A percentile compares a stretch with the other conserved stretches of the same genome.
Evolutionary conservation across 2,113 vertebrate genomes (phyloP).

Genomic region (Ailuropoda melanoleuca): DNA sequence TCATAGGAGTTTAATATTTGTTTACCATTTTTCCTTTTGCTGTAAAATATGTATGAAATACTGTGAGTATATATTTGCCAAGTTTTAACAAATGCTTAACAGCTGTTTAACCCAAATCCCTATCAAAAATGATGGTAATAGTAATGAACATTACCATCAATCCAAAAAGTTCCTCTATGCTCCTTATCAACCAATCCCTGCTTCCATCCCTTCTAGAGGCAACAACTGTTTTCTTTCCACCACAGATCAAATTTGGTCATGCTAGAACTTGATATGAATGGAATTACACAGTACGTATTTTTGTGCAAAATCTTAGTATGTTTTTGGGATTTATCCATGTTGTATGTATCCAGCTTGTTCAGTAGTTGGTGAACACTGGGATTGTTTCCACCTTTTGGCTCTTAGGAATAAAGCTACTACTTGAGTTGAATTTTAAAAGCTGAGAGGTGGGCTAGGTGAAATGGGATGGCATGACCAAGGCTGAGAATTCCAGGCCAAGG

Average conservation of each 20-base stretch:
- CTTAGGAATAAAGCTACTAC: neutral
- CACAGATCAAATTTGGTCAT: neutral
- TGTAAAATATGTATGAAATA: neutral
- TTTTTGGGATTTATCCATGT: neutral
- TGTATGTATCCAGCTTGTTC: neutral
- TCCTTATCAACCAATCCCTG: neutral
- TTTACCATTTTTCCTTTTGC: neutral
- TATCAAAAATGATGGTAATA: neutral
- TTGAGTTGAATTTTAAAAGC: neutral
- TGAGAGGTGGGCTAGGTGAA: neutral
- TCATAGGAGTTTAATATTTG: constrained; percentile 3
- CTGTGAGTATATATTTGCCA: neutral
- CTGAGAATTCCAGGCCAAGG: neutral
- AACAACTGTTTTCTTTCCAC: constrained; percentile 2
- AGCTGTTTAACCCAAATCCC: neutral
- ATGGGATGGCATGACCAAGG: neutral
- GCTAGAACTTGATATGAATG: neutral
- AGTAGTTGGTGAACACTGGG: neutral
- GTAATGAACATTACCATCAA: neutral
- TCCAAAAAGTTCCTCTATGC: neutral
- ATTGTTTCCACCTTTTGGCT: neutral
- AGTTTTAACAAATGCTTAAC: neutral
- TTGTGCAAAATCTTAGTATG: neutral
- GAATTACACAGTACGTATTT: neutral
- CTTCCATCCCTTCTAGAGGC: neutral